A percentile compares a stretch with the other conserved stretches of the same genome.
phyloP scores from a whole-genome alignment of 2,113 vertebrate genomes.

The Heterocephalus glaber region DNA sequence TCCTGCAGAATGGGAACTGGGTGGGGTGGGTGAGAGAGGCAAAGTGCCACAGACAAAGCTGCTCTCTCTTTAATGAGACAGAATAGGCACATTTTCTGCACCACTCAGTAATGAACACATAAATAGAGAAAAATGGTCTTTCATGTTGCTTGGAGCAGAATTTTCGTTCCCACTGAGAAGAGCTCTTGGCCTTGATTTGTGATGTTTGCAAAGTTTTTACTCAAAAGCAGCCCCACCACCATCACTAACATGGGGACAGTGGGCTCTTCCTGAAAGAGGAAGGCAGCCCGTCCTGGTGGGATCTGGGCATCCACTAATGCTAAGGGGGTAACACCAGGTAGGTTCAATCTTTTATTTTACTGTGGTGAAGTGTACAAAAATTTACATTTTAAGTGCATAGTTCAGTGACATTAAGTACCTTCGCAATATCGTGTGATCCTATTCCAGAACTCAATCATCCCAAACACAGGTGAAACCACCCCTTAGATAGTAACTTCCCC shows the following conservation, averaged over 20 bases:
- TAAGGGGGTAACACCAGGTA: too few relatives aligned
- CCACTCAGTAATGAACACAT: not conserved
- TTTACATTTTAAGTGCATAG: not conserved
- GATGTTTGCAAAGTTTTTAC: not conserved
- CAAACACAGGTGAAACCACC: not conserved
- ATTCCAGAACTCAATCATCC: not conserved
- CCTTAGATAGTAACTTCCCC: not conserved
- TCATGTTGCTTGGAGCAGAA: not conserved
- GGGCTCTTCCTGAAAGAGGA: not conserved
- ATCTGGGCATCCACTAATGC: not conserved
- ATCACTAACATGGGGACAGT: not conserved
- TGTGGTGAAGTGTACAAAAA: not conserved
- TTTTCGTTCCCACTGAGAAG: slow-evolving; percentile 20
- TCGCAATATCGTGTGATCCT: not conserved
- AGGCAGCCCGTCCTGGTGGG: not conserved
- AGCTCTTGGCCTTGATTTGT: not conserved
- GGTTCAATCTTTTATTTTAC: not conserved
- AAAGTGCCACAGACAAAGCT: not conserved
- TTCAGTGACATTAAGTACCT: not conserved
- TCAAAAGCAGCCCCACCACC: not conserved
- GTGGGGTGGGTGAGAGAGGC: not conserved
- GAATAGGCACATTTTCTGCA: not conserved
- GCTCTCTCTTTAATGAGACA: not conserved
- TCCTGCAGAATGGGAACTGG: not conserved
- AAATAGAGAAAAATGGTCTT: not conserved